Evolutionary conservation across 37 sponge, comb jelly and placozoan species (phyloP).

Genomic region (Aphrocallistes beatrix): DNA sequence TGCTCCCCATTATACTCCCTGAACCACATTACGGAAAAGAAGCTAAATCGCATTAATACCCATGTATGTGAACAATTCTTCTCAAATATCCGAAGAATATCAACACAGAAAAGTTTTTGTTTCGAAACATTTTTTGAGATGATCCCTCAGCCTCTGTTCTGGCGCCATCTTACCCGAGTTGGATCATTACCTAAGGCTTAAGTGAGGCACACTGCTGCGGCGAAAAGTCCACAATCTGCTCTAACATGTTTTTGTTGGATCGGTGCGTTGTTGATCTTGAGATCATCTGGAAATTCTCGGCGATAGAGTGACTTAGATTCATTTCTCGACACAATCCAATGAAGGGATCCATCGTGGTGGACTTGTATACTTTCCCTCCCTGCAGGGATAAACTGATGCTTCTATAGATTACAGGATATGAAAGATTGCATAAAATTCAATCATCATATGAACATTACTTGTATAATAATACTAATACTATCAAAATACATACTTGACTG

Average conservation of each 20-base stretch:
- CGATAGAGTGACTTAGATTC: background rate
- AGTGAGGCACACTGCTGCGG: background rate
- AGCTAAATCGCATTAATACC: too few relatives aligned
- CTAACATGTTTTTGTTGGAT: background rate
- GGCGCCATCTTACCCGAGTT: background rate
- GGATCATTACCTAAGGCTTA: background rate
- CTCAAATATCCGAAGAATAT: too few relatives aligned
- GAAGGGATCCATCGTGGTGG: conserved; percentile 2
- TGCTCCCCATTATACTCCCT: too few relatives aligned
- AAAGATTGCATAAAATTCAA: too few relatives aligned
- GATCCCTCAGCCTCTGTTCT: background rate
- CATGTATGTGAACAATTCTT: too few relatives aligned
- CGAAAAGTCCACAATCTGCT: background rate
- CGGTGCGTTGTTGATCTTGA: background rate
- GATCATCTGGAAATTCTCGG: background rate
- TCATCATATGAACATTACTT: background rate
- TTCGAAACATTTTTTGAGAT: background rate
- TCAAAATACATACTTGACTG: background rate
- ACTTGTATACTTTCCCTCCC: background rate
- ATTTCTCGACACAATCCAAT: conserved; percentile 4
- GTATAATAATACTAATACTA: too few relatives aligned
- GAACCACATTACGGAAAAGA: too few relatives aligned
- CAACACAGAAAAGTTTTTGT: too few relatives aligned
- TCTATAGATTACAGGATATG: background rate
- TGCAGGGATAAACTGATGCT: background rate